Evolutionary conservation across 2,113 vertebrate species (phyloP).

Genomic region (Pantherophis guttatus): DNA sequence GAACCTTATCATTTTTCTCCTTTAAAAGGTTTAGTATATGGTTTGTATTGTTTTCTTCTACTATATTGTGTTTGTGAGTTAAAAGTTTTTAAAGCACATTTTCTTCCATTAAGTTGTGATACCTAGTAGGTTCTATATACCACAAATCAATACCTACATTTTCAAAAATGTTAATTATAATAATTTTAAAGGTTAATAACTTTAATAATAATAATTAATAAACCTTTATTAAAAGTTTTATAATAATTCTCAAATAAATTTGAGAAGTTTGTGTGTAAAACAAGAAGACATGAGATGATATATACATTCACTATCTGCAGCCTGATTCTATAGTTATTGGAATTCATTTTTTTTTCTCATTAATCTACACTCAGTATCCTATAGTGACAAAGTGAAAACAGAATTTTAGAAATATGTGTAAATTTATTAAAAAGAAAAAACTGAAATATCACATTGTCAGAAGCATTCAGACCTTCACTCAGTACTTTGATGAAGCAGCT

Average conservation of each 20-base stretch:
- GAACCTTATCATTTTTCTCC: background rate
- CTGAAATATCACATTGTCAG: background rate
- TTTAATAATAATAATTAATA: background rate
- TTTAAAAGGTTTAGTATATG: background rate
- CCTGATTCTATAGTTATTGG: background rate
- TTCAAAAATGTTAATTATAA: background rate
- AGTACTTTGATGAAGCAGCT: background rate
- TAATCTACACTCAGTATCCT: background rate
- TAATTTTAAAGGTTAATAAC: background rate
- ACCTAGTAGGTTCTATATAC: background rate
- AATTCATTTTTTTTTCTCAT: background rate
- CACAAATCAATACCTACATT: background rate
- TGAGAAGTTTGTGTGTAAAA: background rate
- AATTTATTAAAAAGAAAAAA: background rate
- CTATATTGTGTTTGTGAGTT: background rate
- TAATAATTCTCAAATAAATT: no score
- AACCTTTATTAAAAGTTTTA: background rate
- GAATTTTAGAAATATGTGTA: background rate
- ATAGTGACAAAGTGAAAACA: background rate
- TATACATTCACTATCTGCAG: background rate
- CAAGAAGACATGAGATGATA: background rate
- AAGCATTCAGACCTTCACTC: background rate
- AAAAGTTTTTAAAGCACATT: background rate
- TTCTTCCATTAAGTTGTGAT: background rate
- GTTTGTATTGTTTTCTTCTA: background rate